phyloP scores from a whole-genome alignment of 1,140 invertebrate genomes.

The Drosophila nebulosa region DNA sequence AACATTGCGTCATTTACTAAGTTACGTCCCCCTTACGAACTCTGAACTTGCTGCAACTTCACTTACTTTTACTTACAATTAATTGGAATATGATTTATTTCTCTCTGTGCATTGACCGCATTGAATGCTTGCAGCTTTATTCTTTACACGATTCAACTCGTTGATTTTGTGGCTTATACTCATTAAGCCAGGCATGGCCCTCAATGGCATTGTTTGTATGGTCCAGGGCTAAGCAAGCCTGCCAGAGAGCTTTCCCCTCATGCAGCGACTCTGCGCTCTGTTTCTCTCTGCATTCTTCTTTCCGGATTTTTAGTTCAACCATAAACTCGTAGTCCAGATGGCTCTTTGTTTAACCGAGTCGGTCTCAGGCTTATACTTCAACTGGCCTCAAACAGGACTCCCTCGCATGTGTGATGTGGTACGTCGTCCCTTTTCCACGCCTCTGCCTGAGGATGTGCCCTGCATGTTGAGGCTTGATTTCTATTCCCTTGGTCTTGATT shows the following conservation, averaged over 20 bases:
- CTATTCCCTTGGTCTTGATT: conserved; percentile 58
- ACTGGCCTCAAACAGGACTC: conserved; percentile 10
- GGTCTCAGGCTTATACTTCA: conserved; percentile 7
- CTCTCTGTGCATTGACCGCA: neutral
- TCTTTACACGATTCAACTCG: conserved; percentile 69
- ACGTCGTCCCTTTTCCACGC: neutral
- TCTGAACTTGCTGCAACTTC: too few species aligned
- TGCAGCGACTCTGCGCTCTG: too few species aligned
- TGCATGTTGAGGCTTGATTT: conserved; percentile 63
- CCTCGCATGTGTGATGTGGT: neutral
- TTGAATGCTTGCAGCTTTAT: conserved; percentile 44
- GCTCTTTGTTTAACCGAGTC: conserved; percentile 37
- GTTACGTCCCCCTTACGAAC: too few species aligned
- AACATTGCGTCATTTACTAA: too few species aligned
- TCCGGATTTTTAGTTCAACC: neutral
- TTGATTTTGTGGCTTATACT: conserved; percentile 74
- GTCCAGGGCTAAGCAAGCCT: conserved; percentile 8
- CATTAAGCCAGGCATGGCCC: conserved; percentile 61
- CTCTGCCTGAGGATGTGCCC: conserved; percentile 36
- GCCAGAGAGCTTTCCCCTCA: neutral
- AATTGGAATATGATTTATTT: neutral
- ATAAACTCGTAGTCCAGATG: conserved; percentile 17
- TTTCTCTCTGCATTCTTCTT: neutral
- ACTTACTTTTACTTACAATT: too few species aligned
- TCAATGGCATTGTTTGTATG: conserved; percentile 40